A percentile compares a stretch with the other conserved stretches of the same genome.
Conservation (phyloP, 2,113 vertebrate species). For the Sturnus vulgaris region DNA sequence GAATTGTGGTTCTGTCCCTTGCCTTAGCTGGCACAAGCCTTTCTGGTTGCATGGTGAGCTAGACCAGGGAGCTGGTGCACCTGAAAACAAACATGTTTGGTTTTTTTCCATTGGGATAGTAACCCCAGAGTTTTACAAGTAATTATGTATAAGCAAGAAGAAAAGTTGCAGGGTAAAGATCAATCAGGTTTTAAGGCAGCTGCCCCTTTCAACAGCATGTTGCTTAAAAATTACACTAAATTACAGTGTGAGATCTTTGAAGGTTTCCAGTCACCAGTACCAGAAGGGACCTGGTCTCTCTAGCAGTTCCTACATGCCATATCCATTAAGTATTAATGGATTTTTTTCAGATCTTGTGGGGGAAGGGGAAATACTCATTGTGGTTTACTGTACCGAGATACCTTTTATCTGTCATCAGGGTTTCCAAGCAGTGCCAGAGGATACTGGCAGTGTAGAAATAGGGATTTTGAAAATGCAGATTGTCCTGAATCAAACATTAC, state of each 20-base stretch:
- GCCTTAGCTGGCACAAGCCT: background rate
- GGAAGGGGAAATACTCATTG: background rate
- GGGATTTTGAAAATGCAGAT: background rate
- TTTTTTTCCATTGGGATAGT: background rate
- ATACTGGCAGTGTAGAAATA: background rate
- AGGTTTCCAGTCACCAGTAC: background rate
- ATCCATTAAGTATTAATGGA: background rate
- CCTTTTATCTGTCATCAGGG: background rate
- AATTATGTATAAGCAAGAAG: background rate
- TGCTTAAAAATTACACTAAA: background rate
- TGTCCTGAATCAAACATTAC: background rate
- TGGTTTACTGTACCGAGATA: background rate
- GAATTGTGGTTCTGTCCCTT: background rate
- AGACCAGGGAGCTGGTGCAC: background rate
- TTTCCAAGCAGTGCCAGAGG: background rate
- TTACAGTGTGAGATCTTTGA: background rate
- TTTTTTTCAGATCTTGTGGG: background rate
- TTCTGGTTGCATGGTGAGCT: background rate
- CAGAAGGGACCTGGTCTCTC: background rate
- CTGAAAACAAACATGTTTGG: background rate
- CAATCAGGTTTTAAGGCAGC: background rate
- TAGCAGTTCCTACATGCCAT: background rate
- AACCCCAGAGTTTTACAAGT: background rate
- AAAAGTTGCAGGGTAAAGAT: background rate
- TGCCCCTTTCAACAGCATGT: accelerated